Evolutionary conservation across 1,140 invertebrate genomes (phyloP), one percentile per base, ranked within the genome.

Genomic region (Diplogasteroides magnus): DNA sequence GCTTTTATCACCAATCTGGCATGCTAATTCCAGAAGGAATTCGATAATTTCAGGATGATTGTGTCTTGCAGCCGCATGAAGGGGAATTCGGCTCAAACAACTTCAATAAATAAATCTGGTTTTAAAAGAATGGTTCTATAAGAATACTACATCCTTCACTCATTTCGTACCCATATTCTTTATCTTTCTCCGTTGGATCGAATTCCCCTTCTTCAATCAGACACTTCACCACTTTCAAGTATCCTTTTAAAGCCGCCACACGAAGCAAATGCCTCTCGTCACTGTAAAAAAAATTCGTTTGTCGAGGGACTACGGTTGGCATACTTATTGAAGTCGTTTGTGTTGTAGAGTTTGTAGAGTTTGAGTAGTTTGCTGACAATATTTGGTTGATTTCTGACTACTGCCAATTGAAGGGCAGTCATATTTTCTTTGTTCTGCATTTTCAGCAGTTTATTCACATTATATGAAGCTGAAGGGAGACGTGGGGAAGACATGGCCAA

Each of bases 171-270:
- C n/a, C 59, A 29, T 32, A 14, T 13, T 25, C 25, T 19, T 23
- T 59, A 63, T 19, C 64, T 64, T 27, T 59, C 62, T 27, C n/a
- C 14, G 27, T 64, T 59, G 25, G 3, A 28, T 48, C 64, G 81
- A 67, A 82, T 78, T 23, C 84, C 84, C 82, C 77, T 71, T 76
- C 77, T 27, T 84, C 74, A 3, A 87, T 63, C 2, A 87, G 75
- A 1, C 85, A 73, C 19, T 82, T 73, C 1, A 86, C 83, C 15
- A 85, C 80, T 19, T 78, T 74, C 15, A 75, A 61, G 70, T 85
- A 84, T 32, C 86, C 86, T 68, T 77, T 77, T 0, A 64, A 61
- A 13, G 83, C 77, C 0, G 85, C 86, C 63, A 85, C 69, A 72
- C 85, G 85, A 19, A 85, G 78, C 14, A 84, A 79, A 23, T 32